Evolutionary conservation across 2,888 invertebrate species (phyloP).

Genomic region (Griposia aprilina): DNA sequence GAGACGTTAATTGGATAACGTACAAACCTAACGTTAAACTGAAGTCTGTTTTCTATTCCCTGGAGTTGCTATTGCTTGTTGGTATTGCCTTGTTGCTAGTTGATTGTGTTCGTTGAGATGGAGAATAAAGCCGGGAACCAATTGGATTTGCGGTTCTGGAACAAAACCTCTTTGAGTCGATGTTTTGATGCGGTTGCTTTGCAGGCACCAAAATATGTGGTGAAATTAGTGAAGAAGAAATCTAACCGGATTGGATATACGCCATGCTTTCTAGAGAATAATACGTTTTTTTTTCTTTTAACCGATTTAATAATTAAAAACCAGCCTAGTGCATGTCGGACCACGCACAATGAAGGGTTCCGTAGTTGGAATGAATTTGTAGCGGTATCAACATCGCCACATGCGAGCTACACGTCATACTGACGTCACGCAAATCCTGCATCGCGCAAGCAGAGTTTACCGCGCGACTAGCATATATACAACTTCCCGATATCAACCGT

Average conservation of each 20-base stretch:
- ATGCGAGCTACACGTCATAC: too few relatives aligned
- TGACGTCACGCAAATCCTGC: too few relatives aligned
- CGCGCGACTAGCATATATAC: too few relatives aligned
- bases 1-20: slow-evolving; percentile 52
- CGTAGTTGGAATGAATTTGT: too few relatives aligned
- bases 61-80: slow-evolving; percentile 13
- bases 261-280: neutral
- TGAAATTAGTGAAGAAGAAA: neutral
- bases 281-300: too few relatives aligned
- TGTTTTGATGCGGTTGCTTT: slow-evolving; percentile 25
- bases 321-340: too few relatives aligned
- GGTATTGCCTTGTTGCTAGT: slow-evolving; percentile 33
- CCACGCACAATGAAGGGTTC: too few relatives aligned
- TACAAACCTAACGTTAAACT: slow-evolving; percentile 35
- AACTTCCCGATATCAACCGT: too few relatives aligned
- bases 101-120: slow-evolving; percentile 52
- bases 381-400: too few relatives aligned
- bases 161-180: slow-evolving; percentile 37
- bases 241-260: too few relatives aligned
- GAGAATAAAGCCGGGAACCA: slow-evolving; percentile 44
- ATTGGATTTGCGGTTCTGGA: slow-evolving; percentile 32
- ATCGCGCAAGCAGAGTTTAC: too few relatives aligned
- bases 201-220: neutral
- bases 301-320: too few relatives aligned
- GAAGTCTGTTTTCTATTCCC: slow-evolving; percentile 54